Conservation (phyloP, 2,888 invertebrate species). For the Morpho deidamia region DNA sequence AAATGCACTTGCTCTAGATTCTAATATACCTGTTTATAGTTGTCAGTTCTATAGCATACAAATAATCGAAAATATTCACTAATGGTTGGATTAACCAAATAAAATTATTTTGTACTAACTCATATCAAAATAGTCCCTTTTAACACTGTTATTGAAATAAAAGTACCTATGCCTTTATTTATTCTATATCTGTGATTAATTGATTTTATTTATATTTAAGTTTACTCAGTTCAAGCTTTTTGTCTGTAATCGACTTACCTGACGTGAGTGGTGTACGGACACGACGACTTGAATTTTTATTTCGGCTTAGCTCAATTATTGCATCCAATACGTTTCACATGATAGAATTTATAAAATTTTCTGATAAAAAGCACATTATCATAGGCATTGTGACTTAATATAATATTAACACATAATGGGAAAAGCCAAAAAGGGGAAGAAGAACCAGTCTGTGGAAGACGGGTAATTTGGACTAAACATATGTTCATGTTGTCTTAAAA, state of each 20-base stretch:
- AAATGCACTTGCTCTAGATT: not conserved
- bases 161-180: no score
- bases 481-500: conserved; percentile 40
- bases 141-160: no score
- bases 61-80: no score
- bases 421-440: conserved; percentile 90
- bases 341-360: conserved; percentile 66
- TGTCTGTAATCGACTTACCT: not conserved
- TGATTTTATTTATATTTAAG: no score
- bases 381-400: conserved; percentile 68
- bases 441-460: conserved; percentile 85
- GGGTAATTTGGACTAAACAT: conserved; percentile 78
- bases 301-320: conserved; percentile 47
- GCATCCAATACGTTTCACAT: conserved; percentile 67
- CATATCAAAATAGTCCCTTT: no score
- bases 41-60: no score
- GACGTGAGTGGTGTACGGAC: conserved; percentile 39
- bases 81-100: no score
- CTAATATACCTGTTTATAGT: no score
- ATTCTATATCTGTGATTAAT: no score
- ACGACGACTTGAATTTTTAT: conserved; percentile 52
- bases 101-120: no score
- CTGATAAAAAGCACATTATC: conserved; percentile 50
- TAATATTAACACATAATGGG: conserved; percentile 77
- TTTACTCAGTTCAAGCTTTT: no score